These are phyloP conservation scores for Hoplodrina ambigua DNA, from an alignment of 2,888 invertebrate genomes.

Conservation along the genomic window DNA sequence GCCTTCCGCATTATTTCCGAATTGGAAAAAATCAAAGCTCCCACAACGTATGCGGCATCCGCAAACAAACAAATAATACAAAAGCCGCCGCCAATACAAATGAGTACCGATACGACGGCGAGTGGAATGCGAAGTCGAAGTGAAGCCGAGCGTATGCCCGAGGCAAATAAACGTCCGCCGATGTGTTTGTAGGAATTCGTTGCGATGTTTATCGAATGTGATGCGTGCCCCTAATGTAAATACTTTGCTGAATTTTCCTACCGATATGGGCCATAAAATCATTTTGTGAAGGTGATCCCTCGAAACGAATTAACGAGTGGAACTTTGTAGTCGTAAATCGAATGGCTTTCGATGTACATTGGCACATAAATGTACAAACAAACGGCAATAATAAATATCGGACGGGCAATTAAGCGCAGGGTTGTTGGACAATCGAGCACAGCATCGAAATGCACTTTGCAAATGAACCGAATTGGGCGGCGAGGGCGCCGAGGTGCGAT, in stretches of 20 bases:
- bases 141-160: constrained; percentile 84
- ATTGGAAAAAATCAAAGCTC: constrained; percentile 90
- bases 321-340: constrained; percentile 65
- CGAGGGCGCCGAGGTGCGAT: constrained; percentile 64
- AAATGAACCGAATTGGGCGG: constrained; percentile 85
- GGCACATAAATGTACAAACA: constrained; percentile 77
- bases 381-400: constrained; percentile 88
- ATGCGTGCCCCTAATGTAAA: constrained; percentile 83
- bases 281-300: constrained; percentile 57
- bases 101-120: constrained; percentile 87
- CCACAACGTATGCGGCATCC: constrained; percentile 85
- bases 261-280: constrained; percentile 60
- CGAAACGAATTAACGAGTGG: constrained; percentile 49
- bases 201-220: constrained; percentile 87
- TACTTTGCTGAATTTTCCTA: constrained; percentile 67
- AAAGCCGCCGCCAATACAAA: constrained; percentile 87
- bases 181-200: constrained; percentile 88
- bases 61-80: constrained; percentile 90
- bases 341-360: constrained; percentile 75
- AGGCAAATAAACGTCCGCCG: constrained; percentile 87
- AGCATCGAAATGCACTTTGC: constrained; percentile 90
- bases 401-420: constrained; percentile 85
- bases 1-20: constrained; percentile 87
- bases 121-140: constrained; percentile 84
- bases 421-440: constrained; percentile 84